Evolutionary conservation across 1,140 invertebrate species (phyloP), one percentile per base, ranked within the genome.

Genomic region (Lasioglossum baleicum): DNA sequence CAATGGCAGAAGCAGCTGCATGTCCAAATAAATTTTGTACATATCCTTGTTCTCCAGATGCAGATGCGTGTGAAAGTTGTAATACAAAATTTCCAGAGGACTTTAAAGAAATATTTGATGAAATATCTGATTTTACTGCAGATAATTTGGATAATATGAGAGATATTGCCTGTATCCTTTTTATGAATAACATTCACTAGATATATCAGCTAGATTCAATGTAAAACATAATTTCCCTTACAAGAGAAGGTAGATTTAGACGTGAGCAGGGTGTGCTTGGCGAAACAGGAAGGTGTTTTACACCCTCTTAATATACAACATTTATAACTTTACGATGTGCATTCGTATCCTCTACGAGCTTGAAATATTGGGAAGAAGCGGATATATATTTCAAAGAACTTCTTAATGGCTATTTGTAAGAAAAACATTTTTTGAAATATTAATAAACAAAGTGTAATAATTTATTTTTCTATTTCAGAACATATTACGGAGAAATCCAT

Each of bases 251-350:
- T 90, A 97, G 97, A 97, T 94, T 92, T 97, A 17, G 96, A 97
- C 90, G 94, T 97, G 22, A 96, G 96, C 89, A 95, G 96, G 91
- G 94, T 95, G 68, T 96, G 96, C 87, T 89, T 98, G 22, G 91
- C 94, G 2, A 95, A 95, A 79, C 96, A 97, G 83, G 91, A 95
- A 26, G 94, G 94, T 11, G 88, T 97, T 17, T 90, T 98, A 15
- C 95, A 97, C 91, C 94, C 95, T 11, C 88, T 96, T 20, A 97
- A 97, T 91, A 91, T 97, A 64, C 94, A 95, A 89, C 94, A 95
- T 82, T 94, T 97, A 1, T 96, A 92, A 95, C 95, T n/a, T 85
- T 97, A 35, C 96, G 97, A 92, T 91, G 95, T 31, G 96, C 96
- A 5, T 96, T 97, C 89, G 96, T 97, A 86, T 95, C 95, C 22